Conservation (phyloP, 2,797 vertebrate species). For the Melanotaenia trifasciata region DNA sequence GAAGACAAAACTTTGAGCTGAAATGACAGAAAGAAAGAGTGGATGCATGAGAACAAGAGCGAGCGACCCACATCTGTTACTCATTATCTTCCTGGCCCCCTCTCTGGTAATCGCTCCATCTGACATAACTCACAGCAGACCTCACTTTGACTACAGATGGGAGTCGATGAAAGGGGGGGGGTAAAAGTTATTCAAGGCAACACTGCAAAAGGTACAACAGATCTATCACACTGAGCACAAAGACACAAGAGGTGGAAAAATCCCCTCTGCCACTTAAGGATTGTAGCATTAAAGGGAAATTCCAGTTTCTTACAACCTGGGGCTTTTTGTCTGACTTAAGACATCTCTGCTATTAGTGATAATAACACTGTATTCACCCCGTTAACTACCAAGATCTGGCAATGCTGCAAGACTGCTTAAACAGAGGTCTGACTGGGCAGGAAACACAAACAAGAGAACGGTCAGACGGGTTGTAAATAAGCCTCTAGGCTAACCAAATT, state of each 20-base stretch:
- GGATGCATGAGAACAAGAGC: conserved; percentile 61
- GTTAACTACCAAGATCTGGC: conserved; percentile 64
- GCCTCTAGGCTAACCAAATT: conserved; percentile 33
- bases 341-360: conserved; percentile 33
- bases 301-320: neutral
- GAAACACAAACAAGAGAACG: conserved; percentile 51
- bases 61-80: conserved; percentile 89
- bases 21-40: conserved; percentile 47
- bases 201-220: conserved; percentile 65
- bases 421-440: conserved; percentile 53
- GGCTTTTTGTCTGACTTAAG: conserved; percentile 14
- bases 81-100: conserved; percentile 89
- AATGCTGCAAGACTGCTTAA: conserved; percentile 35
- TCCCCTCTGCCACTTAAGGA: conserved; percentile 3
- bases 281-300: conserved; percentile 10
- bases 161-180: conserved; percentile 52
- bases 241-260: conserved; percentile 21
- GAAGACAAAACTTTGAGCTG: conserved; percentile 20
- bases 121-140: conserved; percentile 89
- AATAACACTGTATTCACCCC: conserved; percentile 38
- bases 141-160: conserved; percentile 88
- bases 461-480: conserved; percentile 63
- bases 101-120: conserved; percentile 91
- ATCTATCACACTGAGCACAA: conserved; percentile 24
- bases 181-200: conserved; percentile 81